Percentiles rank a stretch among this genome's conserved stretches.
Conservation (phyloP, 2,888 invertebrate genomes). For the Uloborus plumipes region DNA sequence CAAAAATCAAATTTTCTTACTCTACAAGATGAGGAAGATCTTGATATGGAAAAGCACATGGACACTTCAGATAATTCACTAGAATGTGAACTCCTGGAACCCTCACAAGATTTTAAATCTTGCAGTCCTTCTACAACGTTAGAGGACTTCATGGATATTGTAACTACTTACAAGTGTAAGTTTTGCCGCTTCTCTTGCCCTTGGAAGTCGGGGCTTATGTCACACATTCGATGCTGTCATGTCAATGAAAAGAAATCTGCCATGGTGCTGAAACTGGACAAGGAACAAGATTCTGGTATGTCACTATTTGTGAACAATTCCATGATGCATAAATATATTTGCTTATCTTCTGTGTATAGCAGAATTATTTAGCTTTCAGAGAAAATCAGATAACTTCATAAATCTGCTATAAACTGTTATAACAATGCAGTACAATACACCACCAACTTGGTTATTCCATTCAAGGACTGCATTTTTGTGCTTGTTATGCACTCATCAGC, state of each 20-base stretch:
- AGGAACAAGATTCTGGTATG: slow-evolving; percentile 33
- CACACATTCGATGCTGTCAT: slow-evolving; percentile 71
- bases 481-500: no score
- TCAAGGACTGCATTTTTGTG: no score
- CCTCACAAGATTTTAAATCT: slow-evolving; percentile 28
- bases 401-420: no score
- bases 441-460: no score
- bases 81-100: slow-evolving; percentile 20
- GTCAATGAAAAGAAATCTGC: slow-evolving; percentile 37
- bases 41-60: slow-evolving; percentile 16
- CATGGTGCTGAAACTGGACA: slow-evolving; percentile 27
- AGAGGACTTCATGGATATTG: slow-evolving; percentile 74
- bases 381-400: no score
- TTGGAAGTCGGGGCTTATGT: slow-evolving; percentile 71
- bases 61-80: slow-evolving; percentile 15
- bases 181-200: slow-evolving; percentile 74
- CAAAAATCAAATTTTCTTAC: slow-evolving; percentile 14
- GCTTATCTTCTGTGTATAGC: no score
- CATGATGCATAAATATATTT: no score
- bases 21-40: slow-evolving; percentile 1
- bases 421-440: no score
- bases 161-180: slow-evolving; percentile 75
- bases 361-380: no score
- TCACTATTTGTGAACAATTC: no score
- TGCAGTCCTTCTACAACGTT: slow-evolving; percentile 65